Evolutionary conservation across 2,113 vertebrate genomes (phyloP).

Genomic region (Centropristis striata): DNA sequence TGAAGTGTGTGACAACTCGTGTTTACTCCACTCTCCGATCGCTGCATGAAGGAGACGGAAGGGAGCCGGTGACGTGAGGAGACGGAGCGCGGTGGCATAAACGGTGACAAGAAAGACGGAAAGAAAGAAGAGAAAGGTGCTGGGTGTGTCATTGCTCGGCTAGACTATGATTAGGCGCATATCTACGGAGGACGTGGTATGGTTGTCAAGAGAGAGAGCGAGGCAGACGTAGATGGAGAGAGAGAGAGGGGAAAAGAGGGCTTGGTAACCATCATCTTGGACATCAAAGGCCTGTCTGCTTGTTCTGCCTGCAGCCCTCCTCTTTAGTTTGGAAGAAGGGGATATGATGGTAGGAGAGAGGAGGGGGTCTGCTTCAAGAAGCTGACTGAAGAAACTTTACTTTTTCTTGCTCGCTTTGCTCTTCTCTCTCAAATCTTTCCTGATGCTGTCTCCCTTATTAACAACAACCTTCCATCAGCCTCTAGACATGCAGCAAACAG

Average conservation of each 20-base stretch:
- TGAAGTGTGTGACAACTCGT: constrained; percentile 48
- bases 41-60: constrained; percentile 23
- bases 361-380: constrained; percentile 36
- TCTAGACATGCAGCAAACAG: constrained; percentile 35
- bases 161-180: constrained; percentile 46
- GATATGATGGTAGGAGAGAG: constrained; percentile 34
- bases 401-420: constrained; percentile 54
- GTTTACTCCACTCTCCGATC: constrained; percentile 56
- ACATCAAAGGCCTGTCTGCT: constrained; percentile 78
- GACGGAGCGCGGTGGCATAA: not conserved
- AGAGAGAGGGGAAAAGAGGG: constrained; percentile 17
- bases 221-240: not conserved
- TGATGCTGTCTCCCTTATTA: constrained; percentile 50
- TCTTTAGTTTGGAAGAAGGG: constrained; percentile 53
- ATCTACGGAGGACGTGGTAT: constrained; percentile 43
- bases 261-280: constrained; percentile 69
- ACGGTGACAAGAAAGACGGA: constrained; percentile 7
- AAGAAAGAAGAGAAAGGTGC: constrained; percentile 20
- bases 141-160: constrained; percentile 27
- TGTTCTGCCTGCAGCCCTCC: constrained; percentile 70
- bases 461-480: constrained; percentile 51
- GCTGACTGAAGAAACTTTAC: constrained; percentile 51
- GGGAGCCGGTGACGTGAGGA: constrained; percentile 14
- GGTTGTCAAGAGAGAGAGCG: constrained; percentile 34
- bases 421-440: constrained; percentile 27